These are phyloP conservation scores for Ctena decussata DNA, from an alignment of 2,888 invertebrate genomes.

Conservation along the genomic window DNA sequence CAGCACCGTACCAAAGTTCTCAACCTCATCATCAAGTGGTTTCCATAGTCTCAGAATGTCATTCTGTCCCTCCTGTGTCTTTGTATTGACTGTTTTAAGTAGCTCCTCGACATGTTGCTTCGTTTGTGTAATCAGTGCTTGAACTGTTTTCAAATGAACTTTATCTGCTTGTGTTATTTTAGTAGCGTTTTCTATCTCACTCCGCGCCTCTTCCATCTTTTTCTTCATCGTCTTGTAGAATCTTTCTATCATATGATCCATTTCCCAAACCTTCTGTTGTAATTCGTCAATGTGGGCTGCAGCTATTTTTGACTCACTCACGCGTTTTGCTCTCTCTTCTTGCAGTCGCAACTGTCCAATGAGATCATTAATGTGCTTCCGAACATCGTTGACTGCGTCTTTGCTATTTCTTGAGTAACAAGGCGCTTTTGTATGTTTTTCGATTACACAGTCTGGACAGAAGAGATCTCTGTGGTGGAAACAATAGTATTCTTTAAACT, in stretches of 20 bases:
- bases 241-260: constrained; percentile 56
- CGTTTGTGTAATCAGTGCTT: constrained; percentile 54
- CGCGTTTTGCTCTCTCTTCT: constrained; percentile 54
- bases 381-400: constrained; percentile 57
- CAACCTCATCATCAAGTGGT: constrained; percentile 58
- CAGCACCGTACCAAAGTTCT: constrained; percentile 56
- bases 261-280: constrained; percentile 62
- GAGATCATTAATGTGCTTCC: constrained; percentile 57
- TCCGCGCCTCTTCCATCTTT: constrained; percentile 55
- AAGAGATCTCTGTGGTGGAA: constrained; percentile 62
- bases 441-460: constrained; percentile 66
- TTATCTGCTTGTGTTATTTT: constrained; percentile 51
- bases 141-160: constrained; percentile 50
- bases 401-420: constrained; percentile 57
- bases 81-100: constrained; percentile 49
- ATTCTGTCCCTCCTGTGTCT: constrained; percentile 60
- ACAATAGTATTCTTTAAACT: constrained; percentile 67
- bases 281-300: constrained; percentile 61
- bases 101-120: constrained; percentile 61
- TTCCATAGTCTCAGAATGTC: constrained; percentile 62
- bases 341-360: constrained; percentile 60
- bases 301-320: constrained; percentile 50
- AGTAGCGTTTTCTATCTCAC: constrained; percentile 61
- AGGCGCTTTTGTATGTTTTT: constrained; percentile 60
- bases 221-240: constrained; percentile 63